Percentiles rank a stretch among this genome's conserved stretches.
phyloP scores from a whole-genome alignment of 2,113 vertebrate genomes.

The Urocitellus parryii region DNA sequence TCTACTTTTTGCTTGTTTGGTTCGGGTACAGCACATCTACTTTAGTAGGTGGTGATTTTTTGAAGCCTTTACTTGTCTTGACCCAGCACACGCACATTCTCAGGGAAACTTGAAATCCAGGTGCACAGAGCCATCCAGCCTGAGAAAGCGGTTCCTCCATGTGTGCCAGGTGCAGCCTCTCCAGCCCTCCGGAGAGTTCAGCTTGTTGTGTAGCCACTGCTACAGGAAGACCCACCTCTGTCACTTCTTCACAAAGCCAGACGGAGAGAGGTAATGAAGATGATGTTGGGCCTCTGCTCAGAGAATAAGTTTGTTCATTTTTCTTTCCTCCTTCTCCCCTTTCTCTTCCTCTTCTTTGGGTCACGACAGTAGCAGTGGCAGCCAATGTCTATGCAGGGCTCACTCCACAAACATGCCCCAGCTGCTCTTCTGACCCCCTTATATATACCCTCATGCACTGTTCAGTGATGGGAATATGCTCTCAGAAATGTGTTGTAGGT shows the following conservation, averaged over 20 bases:
- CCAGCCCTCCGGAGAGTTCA: background rate
- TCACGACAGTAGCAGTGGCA: background rate
- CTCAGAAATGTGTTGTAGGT: background rate
- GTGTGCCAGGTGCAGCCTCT: too few species aligned
- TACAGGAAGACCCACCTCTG: accelerated
- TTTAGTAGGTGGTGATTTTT: background rate
- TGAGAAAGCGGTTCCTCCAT: background rate
- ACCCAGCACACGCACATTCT: background rate
- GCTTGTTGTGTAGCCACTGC: too few species aligned
- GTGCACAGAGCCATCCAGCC: background rate
- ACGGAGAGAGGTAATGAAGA: background rate
- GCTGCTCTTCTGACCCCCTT: background rate
- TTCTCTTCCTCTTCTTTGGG: background rate
- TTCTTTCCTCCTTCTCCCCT: background rate
- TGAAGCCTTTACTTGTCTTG: background rate
- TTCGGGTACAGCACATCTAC: background rate
- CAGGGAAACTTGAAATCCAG: background rate
- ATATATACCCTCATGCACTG: background rate
- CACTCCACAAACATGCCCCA: too few species aligned
- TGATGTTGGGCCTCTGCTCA: background rate
- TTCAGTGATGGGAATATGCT: background rate
- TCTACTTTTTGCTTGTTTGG: background rate
- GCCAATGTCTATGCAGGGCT: accelerated
- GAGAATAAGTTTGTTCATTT: background rate
- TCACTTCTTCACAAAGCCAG: background rate